Evolutionary conservation across 2,797 vertebrate species (phyloP), one percentile per base, ranked within the genome.

Genomic region (Natrix natrix): DNA sequence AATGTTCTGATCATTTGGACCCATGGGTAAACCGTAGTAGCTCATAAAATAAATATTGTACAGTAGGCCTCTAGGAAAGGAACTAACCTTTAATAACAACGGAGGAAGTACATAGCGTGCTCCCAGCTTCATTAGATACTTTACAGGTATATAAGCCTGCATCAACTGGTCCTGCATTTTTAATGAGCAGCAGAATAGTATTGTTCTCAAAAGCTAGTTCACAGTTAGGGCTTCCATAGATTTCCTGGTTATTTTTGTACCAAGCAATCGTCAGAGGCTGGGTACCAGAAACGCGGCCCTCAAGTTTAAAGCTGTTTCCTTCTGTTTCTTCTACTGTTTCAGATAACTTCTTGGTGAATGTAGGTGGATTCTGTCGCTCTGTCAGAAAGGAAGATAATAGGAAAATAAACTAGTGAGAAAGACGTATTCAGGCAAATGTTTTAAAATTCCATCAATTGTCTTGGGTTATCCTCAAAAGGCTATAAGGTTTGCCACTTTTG

Each of bases 311-410:
- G 94, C 99, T 96, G 86, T 98, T 99, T 37, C 99, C 99, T 97
- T 99, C 98, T 24, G 95, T 98, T 96, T 99, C 99, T 97, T 99
- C 99, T 7, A 99, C 96, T 24, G 97, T 97, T 96, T 98, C 98
- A 0, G 99, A 98, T 17, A 99, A 98, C 96, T 99, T 99, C 97
- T 99, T 99, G 92, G 99, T 99, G 97, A 99, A 99, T 94, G 97
- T 97, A 7, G 99, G 99, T 90, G 99, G 98, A 89, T 97, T 98
- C 97, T 99, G 99, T 90, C 98, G 98, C 96, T 99, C 99, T 99
- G 97, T 94, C 97, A 97, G 93, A 94, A 94, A 96, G 91, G 13
- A 90, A 92, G 5, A 94, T 11, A 66, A 16, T 28, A 91, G 88
- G 56, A 28, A 90, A 91, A 93, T 91, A 7, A 8, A 74, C 93